Percentiles rank a stretch among this genome's conserved stretches.
Evolutionary conservation across 53 echinoderm and acorn worm species (phyloP).

Genomic region (Paelopatides confundens): DNA sequence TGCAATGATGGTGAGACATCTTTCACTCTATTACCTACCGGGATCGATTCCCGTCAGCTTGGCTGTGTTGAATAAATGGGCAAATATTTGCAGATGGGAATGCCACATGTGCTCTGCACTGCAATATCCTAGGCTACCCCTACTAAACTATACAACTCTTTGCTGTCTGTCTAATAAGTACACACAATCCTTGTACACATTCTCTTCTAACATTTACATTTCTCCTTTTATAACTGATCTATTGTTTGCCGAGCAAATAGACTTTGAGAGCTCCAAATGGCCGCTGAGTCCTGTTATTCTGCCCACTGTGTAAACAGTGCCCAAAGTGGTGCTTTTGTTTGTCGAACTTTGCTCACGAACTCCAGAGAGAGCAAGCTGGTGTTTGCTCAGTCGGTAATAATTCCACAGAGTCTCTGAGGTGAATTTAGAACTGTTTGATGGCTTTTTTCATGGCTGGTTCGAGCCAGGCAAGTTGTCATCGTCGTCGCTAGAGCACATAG

Average conservation of each 20-base stretch:
- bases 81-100: slow-evolving; percentile 41
- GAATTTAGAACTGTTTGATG: slow-evolving; percentile 41
- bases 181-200: slow-evolving; percentile 54
- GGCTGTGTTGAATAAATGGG: slow-evolving; percentile 52
- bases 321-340: slow-evolving; percentile 42
- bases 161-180: slow-evolving; percentile 30
- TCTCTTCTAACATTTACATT: slow-evolving; percentile 38
- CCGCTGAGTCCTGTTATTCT: slow-evolving; percentile 51
- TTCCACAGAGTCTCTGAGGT: slow-evolving; percentile 29
- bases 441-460: slow-evolving; percentile 39
- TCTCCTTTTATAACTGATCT: slow-evolving; percentile 49
- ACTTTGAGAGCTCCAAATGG: slow-evolving; percentile 46
- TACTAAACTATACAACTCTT: slow-evolving; percentile 28
- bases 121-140: slow-evolving; percentile 6
- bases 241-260: slow-evolving; percentile 49
- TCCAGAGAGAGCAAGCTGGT: slow-evolving; percentile 28
- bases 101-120: slow-evolving; percentile 45
- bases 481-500: too few relatives aligned
- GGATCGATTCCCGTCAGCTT: slow-evolving; percentile 31
- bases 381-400: slow-evolving; percentile 49
- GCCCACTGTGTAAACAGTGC: slow-evolving; percentile 47
- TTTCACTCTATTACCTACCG: background rate
- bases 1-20: slow-evolving; percentile 26
- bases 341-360: slow-evolving; percentile 52
- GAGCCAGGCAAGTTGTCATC: background rate